Conservation (phyloP, 2,797 vertebrate genomes). For the Champsocephalus esox region DNA sequence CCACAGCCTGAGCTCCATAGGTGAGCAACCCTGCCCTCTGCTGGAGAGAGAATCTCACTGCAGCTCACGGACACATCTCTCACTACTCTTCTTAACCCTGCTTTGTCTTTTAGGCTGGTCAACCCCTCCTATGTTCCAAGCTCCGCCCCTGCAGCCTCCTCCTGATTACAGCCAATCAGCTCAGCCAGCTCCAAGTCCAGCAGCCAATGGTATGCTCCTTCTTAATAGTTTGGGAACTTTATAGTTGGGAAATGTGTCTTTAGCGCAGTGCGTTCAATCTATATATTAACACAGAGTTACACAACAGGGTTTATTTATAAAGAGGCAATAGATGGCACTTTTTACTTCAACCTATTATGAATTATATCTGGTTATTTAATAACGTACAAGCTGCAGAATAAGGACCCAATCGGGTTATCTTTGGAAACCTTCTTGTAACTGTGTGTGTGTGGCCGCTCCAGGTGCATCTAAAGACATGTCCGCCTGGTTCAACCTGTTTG, state of each 20-base stretch:
- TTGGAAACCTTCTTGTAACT: too few relatives aligned
- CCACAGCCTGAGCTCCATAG: conserved; percentile 85
- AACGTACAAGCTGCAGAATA: too few relatives aligned
- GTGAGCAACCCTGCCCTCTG: conserved; percentile 59
- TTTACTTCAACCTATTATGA: too few relatives aligned
- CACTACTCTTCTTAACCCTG: background rate
- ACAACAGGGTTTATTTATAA: too few relatives aligned
- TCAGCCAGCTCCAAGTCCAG: conserved; percentile 69
- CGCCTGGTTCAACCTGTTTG: conserved; percentile 87
- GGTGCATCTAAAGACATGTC: conserved; percentile 84
- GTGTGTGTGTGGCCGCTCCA: conserved; percentile 42
- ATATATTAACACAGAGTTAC: too few relatives aligned
- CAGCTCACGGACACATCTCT: background rate
- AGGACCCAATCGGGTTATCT: too few relatives aligned
- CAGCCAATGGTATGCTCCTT: conserved; percentile 71
- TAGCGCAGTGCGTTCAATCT: too few relatives aligned
- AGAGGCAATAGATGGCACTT: too few relatives aligned
- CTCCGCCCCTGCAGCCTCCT: conserved; percentile 78
- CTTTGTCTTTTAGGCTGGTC: conserved; percentile 81
- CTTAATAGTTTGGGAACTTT: background rate
- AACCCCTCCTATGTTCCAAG: conserved; percentile 86
- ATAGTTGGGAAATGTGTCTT: too few relatives aligned
- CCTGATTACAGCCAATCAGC: conserved; percentile 72
- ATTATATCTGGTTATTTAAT: too few relatives aligned
- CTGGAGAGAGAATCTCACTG: conserved; percentile 18